phyloP scores from a whole-genome alignment of 1,140 invertebrate species.

The Achatina immaculata region DNA sequence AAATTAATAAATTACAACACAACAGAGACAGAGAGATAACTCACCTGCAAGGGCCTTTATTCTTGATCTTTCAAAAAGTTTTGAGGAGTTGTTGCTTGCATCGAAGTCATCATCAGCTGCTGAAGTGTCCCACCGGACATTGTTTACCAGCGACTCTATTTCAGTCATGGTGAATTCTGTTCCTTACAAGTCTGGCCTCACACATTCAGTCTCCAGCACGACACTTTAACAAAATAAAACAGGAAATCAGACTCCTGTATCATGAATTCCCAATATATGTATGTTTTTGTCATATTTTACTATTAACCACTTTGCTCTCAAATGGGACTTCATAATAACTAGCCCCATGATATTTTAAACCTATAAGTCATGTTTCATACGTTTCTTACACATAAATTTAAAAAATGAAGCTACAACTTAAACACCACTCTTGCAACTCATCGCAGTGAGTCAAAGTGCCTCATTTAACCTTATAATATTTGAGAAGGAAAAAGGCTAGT shows the following conservation, averaged over 20 bases:
- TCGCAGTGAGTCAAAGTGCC: too few species aligned
- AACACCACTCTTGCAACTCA: too few species aligned
- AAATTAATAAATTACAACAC: too few species aligned
- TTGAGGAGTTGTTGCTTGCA: conserved; percentile 97
- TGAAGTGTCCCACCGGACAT: conserved; percentile 65
- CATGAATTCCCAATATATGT: not conserved
- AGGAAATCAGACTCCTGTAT: not conserved
- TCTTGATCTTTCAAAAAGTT: conserved; percentile 97
- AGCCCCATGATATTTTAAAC: not conserved
- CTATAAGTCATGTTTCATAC: not conserved
- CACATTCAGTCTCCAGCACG: conserved; percentile 42
- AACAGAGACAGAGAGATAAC: conserved; percentile 45
- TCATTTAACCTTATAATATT: too few species aligned
- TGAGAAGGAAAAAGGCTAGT: too few species aligned
- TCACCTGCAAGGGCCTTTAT: conserved; percentile 98
- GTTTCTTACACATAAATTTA: not conserved
- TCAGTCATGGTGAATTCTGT: conserved; percentile 62
- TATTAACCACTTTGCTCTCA: not conserved
- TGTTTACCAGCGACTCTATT: conserved; percentile 60
- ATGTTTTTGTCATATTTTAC: not conserved
- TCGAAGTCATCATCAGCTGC: conserved; percentile 91
- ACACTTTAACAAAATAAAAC: conserved; percentile 37
- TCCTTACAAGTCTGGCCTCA: not conserved
- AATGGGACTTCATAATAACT: not conserved
- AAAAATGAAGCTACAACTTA: too few species aligned